Conservation (phyloP, 53 echinoderm and acorn worm species). For the Luidia sarsii region DNA sequence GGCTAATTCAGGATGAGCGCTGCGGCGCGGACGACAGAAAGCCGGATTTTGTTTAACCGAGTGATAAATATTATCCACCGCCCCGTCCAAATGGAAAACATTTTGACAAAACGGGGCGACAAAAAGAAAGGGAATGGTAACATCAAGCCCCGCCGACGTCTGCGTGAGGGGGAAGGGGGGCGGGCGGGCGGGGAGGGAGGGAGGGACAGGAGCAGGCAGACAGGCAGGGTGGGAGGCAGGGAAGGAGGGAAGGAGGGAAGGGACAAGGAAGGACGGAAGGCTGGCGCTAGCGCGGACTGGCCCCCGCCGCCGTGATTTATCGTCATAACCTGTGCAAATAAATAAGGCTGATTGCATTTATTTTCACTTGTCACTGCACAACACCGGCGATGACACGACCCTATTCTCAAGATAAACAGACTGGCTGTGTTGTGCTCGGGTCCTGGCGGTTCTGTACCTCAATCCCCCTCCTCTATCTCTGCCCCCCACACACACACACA, state of each 20-base stretch:
- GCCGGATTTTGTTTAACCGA: slow-evolving; percentile 56
- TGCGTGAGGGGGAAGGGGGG: slow-evolving; percentile 4
- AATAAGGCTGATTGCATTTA: slow-evolving; percentile 42
- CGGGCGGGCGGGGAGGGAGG: too few species aligned
- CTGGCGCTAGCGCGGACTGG: too few species aligned
- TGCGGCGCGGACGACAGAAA: too few species aligned
- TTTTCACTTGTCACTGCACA: slow-evolving; percentile 46
- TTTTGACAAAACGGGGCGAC: slow-evolving; percentile 50
- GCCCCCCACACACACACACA: too few species aligned
- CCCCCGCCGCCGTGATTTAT: slow-evolving; percentile 5
- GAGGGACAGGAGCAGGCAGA: too few species aligned
- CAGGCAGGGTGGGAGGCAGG: too few species aligned
- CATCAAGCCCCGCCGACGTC: too few species aligned
- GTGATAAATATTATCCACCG: slow-evolving; percentile 47
- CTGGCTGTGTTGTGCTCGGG: slow-evolving; percentile 25
- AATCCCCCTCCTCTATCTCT: too few species aligned
- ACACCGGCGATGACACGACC: slow-evolving; percentile 45
- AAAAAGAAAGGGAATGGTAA: too few species aligned
- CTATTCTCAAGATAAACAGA: slow-evolving; percentile 49
- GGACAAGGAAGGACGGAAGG: too few species aligned
- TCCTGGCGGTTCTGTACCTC: too few species aligned
- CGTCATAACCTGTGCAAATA: slow-evolving; percentile 49
- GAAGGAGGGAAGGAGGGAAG: too few species aligned
- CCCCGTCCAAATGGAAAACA: slow-evolving; percentile 45
- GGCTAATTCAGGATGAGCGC: slow-evolving; percentile 20